Conservation (phyloP, 2,888 invertebrate species). For the Athrips mouffetella region DNA sequence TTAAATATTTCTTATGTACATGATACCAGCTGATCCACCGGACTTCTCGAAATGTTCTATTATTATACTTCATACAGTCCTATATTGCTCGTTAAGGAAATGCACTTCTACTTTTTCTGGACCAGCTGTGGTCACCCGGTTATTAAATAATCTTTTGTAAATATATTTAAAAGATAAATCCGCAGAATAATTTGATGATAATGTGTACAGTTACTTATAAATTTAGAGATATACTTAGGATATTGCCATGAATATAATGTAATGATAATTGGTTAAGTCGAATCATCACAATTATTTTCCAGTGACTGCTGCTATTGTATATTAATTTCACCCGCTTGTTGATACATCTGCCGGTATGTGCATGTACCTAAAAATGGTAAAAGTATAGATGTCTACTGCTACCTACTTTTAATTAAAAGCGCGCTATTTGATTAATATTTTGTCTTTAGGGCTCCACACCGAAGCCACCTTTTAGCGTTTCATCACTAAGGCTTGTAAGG, state of each 20-base stretch:
- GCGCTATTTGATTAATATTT: too few species aligned
- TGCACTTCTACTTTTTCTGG: too few species aligned
- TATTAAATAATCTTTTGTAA: constrained; percentile 38
- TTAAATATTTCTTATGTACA: too few species aligned
- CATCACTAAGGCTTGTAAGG: too few species aligned
- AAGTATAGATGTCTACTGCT: too few species aligned
- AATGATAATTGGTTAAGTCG: constrained; percentile 44
- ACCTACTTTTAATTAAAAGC: too few species aligned
- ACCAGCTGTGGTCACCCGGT: not conserved
- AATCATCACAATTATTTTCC: constrained; percentile 58
- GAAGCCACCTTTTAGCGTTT: too few species aligned
- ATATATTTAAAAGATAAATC: constrained; percentile 58
- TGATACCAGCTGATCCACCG: too few species aligned
- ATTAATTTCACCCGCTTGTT: constrained; percentile 37
- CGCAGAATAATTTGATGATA: constrained; percentile 48
- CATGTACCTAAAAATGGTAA: not conserved
- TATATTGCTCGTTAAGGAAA: too few species aligned
- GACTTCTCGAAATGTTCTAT: too few species aligned
- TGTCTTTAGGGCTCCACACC: too few species aligned
- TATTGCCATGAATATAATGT: constrained; percentile 62
- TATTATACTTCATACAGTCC: too few species aligned
- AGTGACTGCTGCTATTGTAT: constrained; percentile 55
- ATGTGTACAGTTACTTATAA: constrained; percentile 64
- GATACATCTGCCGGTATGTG: not conserved
- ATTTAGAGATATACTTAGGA: constrained; percentile 53